Evolutionary conservation across 1,140 invertebrate species (phyloP).

Genomic region (Drosophila nigrodunni): DNA sequence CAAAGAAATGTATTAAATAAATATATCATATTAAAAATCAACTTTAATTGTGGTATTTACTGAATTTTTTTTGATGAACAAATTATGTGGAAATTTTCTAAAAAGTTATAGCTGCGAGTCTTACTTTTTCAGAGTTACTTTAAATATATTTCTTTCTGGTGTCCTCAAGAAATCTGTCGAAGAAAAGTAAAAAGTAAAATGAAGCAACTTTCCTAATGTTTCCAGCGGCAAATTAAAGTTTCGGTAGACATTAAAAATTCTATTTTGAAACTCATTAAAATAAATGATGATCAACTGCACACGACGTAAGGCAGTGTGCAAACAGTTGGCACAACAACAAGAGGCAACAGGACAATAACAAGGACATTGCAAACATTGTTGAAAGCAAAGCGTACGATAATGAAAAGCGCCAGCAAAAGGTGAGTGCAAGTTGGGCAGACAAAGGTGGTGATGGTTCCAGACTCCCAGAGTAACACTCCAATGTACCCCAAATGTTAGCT

Average conservation of each 20-base stretch:
- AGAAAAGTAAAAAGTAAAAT: conserved; percentile 40
- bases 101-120: too few species aligned
- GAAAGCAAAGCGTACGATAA: conserved; percentile 54
- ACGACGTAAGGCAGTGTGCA: conserved; percentile 53
- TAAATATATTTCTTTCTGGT: too few species aligned
- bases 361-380: conserved; percentile 66
- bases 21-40: conserved; percentile 47
- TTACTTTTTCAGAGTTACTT: too few species aligned
- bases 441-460: background rate
- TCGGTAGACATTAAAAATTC: conserved; percentile 65
- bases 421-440: conserved; percentile 26
- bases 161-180: too few species aligned
- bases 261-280: conserved; percentile 80
- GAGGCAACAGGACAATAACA: conserved; percentile 54
- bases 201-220: background rate
- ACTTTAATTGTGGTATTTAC: background rate
- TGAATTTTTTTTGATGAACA: too few species aligned
- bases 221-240: conserved; percentile 13
- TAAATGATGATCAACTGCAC: conserved; percentile 74
- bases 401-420: conserved; percentile 70
- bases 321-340: conserved; percentile 39
- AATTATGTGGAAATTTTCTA: too few species aligned
- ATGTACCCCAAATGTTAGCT: background rate
- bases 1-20: conserved; percentile 70
- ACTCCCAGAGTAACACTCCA: background rate